These are phyloP conservation scores for Threskiornis aethiopicus DNA, from an alignment of 2,797 vertebrate genomes.

Conservation along the genomic window DNA sequence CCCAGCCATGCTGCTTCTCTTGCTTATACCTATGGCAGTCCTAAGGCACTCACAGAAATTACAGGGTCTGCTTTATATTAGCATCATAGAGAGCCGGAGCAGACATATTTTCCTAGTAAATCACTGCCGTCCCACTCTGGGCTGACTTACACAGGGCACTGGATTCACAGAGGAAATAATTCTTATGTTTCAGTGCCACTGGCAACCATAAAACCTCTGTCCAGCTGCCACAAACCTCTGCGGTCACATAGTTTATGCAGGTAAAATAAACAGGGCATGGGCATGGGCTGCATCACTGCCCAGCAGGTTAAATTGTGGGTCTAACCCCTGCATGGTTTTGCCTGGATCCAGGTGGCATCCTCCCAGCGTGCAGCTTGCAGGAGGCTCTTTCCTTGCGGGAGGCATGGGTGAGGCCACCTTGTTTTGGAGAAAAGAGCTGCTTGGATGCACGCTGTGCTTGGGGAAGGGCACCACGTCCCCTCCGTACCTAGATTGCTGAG, in stretches of 20 bases:
- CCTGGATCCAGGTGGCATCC: background rate
- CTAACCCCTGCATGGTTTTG: rapidly evolving
- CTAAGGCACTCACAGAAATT: background rate
- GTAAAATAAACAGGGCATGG: background rate
- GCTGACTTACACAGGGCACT: background rate
- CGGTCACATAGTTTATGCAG: rapidly evolving
- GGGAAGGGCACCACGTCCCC: background rate
- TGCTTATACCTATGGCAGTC: background rate
- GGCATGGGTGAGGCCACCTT: background rate
- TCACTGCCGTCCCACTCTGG: background rate
- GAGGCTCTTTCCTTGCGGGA: background rate
- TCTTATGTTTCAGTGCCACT: background rate
- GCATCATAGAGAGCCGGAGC: background rate
- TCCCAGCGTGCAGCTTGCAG: background rate
- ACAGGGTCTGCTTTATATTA: background rate
- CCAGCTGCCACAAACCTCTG: background rate
- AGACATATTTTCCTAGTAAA: background rate
- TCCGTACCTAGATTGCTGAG: background rate
- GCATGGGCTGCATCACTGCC: background rate
- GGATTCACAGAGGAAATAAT: background rate
- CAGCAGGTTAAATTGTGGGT: background rate
- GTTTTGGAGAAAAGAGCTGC: background rate
- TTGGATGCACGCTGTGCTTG: background rate
- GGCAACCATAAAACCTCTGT: background rate
- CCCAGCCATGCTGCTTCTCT: background rate